These are phyloP conservation scores for Drosophila nr. medialis DNA, from an alignment of 2,888 invertebrate species.

Conservation along the genomic window DNA sequence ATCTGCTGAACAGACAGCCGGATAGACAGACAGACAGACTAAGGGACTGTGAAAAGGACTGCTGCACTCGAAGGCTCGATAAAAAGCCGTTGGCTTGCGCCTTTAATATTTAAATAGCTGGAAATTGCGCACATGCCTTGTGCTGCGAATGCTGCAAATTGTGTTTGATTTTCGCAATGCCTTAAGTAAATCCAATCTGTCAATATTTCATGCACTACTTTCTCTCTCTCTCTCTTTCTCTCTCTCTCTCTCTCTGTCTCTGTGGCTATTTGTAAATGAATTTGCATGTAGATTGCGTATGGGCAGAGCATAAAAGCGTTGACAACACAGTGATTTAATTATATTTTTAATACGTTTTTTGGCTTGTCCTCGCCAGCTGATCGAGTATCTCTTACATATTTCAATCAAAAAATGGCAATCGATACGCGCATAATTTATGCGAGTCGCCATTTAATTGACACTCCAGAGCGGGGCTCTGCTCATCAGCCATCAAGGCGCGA, in stretches of 20 bases:
- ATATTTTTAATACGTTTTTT: constrained; percentile 40
- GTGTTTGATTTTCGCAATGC: constrained; percentile 2
- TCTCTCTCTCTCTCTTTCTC: neutral
- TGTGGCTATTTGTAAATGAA: constrained; percentile 21
- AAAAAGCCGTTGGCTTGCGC: constrained; percentile 17
- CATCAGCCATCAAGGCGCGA: constrained; percentile 13
- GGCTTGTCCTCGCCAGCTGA: constrained; percentile 13
- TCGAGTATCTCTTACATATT: constrained; percentile 19
- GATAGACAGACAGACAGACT: constrained; percentile 17
- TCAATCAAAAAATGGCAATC: constrained; percentile 74
- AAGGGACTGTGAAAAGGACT: constrained; percentile 35
- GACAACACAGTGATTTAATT: constrained; percentile 69
- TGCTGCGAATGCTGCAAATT: constrained; percentile 3
- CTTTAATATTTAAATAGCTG: constrained; percentile 42
- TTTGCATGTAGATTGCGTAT: constrained; percentile 58
- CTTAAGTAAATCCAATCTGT: neutral
- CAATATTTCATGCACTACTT: neutral
- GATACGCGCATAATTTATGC: constrained; percentile 71
- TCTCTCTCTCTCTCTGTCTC: neutral
- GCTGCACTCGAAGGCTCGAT: constrained; percentile 16
- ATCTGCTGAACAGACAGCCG: constrained; percentile 31
- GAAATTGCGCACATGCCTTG: constrained; percentile 6
- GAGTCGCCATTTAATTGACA: constrained; percentile 28
- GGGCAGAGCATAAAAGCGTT: constrained; percentile 4
- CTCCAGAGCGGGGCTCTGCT: neutral